These are phyloP conservation scores for Erebia epiphron DNA, from an alignment of 2,888 invertebrate species.

Conservation along the genomic window DNA sequence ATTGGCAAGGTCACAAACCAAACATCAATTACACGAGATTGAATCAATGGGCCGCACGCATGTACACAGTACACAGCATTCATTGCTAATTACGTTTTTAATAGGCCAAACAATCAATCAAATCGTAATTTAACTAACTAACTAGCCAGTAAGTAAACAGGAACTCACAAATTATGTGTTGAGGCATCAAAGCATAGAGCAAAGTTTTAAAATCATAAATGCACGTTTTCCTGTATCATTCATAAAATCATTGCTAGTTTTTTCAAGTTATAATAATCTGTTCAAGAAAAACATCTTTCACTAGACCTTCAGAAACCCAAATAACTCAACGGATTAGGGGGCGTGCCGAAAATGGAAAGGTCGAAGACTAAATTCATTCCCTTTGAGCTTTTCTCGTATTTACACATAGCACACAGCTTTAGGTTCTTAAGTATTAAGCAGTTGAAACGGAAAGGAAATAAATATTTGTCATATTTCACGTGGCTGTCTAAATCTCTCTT, in stretches of 20 bases:
- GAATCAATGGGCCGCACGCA: conserved; percentile 1
- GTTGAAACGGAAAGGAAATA: too few relatives aligned
- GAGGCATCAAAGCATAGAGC: neutral
- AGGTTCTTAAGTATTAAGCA: too few relatives aligned
- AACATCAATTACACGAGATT: neutral
- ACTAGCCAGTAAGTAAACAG: neutral
- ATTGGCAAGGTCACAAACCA: neutral
- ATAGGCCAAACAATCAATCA: conserved; percentile 9
- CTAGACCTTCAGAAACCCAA: too few relatives aligned
- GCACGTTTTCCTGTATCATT: neutral
- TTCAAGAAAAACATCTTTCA: too few relatives aligned
- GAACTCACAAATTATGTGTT: conserved; percentile 8
- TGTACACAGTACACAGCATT: neutral
- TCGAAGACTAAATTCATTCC: too few relatives aligned
- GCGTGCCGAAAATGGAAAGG: too few relatives aligned
- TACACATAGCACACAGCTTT: too few relatives aligned
- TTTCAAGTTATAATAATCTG: too few relatives aligned
- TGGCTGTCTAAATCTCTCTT: too few relatives aligned
- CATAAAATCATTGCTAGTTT: neutral
- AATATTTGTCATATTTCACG: too few relatives aligned
- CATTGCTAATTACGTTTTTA: neutral
- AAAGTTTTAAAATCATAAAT: neutral
- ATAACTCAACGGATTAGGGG: too few relatives aligned
- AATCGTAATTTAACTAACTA: neutral
- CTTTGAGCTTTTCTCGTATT: too few relatives aligned